Evolutionary conservation across 2,888 invertebrate genomes (phyloP).

Genomic region (Netelia melanura): DNA sequence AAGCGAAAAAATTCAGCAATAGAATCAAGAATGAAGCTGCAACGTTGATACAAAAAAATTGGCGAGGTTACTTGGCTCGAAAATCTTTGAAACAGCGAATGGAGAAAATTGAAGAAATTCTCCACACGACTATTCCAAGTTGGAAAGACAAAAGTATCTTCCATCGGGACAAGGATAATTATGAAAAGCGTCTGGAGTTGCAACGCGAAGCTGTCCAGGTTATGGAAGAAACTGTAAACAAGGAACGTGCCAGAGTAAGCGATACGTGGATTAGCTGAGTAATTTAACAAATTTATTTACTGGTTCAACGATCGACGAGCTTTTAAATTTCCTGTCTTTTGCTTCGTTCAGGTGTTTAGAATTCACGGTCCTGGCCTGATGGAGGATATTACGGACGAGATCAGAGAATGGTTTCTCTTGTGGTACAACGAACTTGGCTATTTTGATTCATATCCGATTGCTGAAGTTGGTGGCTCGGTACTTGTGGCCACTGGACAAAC

Average conservation of each 20-base stretch:
- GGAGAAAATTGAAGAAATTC: constrained; percentile 84
- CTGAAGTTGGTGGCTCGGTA: constrained; percentile 90
- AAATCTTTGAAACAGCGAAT: constrained; percentile 84
- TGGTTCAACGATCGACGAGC: too few species aligned
- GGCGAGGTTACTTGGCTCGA: constrained; percentile 85
- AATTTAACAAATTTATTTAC: too few species aligned
- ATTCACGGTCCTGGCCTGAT: constrained; percentile 86
- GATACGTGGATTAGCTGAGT: background rate
- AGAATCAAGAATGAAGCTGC: constrained; percentile 76
- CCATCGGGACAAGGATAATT: constrained; percentile 84
- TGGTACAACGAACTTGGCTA: constrained; percentile 87
- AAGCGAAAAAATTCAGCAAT: constrained; percentile 61
- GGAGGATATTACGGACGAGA: constrained; percentile 91
- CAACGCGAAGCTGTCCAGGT: constrained; percentile 84
- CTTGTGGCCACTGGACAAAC: constrained; percentile 87
- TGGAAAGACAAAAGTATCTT: constrained; percentile 85
- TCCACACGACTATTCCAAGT: constrained; percentile 87
- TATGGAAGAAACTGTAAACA: constrained; percentile 79
- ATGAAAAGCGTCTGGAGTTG: constrained; percentile 75
- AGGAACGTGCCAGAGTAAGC: constrained; percentile 73
- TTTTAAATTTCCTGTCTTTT: background rate
- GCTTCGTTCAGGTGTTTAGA: constrained; percentile 70
- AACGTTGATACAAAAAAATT: constrained; percentile 83
- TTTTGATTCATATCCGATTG: constrained; percentile 91
- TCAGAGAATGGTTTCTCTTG: constrained; percentile 90